Evolutionary conservation across 2,888 invertebrate genomes (phyloP), one percentile per base, ranked within the genome.

Genomic region (Galerucella nymphaeae): DNA sequence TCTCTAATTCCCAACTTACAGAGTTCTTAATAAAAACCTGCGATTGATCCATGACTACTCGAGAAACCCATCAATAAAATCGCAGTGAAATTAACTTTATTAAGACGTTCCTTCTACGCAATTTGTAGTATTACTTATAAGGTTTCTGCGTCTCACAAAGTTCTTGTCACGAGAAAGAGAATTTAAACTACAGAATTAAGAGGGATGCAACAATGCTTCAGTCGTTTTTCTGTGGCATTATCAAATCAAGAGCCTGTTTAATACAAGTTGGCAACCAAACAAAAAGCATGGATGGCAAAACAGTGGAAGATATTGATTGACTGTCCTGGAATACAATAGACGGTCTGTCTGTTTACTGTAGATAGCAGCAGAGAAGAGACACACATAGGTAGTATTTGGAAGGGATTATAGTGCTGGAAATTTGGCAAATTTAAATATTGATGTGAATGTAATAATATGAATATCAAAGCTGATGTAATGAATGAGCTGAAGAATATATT

Each of bases 241-340:
- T 81, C 78, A 79, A 79, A 81, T 80, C 76, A 78, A 75, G 77
- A 79, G 79, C 78, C 79, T 79, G 75, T 82, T 80, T 79, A 80
- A 80, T 82, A 78, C 77, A 78, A 79, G 75, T 80, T 81, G 81
- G 80, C 81, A 81, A 75, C 76, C 77, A 78, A 80, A 82, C 82
- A 82, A 82, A 80, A 81, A 80, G 80, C 79, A 71, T 73, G 73
- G 77, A 80, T 79, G 63, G 70, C 75, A 82, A 82, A 79, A 79
- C 77, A 75, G 57, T 72, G 74, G 77, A 76, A 77, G 77, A 77
- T 79, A 79, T 79, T 78, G 78, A 79, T 77, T 78, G 78, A 80
- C 71, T 80, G 77, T 76, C 76, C 76, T 64, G 67, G 68, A 74
- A 70, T 65, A 79, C 77, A 75, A 78, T 77, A 74, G 76, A 74